These are phyloP conservation scores for Ectemnius lituratus DNA, from an alignment of 2,888 invertebrate species.

Conservation along the genomic window DNA sequence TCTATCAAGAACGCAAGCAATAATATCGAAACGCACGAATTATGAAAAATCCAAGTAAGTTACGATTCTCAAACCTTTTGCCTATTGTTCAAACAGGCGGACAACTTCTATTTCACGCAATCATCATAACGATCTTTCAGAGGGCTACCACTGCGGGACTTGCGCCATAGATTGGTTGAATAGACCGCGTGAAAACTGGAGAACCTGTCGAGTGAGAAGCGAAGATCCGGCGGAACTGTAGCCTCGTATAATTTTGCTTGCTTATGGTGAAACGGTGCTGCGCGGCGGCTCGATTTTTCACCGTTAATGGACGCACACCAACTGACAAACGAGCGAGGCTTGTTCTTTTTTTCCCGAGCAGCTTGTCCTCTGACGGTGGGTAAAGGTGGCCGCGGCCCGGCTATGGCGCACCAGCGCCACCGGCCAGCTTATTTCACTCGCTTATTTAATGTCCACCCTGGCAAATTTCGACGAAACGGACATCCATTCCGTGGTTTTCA, in stretches of 20 bases:
- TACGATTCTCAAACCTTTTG: no score
- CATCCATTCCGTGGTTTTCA: conserved; percentile 9
- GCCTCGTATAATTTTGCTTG: conserved; percentile 74
- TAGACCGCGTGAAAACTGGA: no score
- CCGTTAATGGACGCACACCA: conserved; percentile 71
- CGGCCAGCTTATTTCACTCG: conserved; percentile 41
- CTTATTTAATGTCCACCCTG: conserved; percentile 54
- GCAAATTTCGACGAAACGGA: conserved; percentile 44
- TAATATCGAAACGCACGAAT: no score
- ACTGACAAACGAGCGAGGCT: conserved; percentile 70
- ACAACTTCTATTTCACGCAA: no score
- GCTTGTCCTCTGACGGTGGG: conserved; percentile 7
- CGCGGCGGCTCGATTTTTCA: conserved; percentile 75
- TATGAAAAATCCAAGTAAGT: no score
- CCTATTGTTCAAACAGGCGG: no score
- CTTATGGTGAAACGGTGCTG: conserved; percentile 73
- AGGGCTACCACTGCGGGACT: no score
- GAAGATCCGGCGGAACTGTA: conserved; percentile 27
- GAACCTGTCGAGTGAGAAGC: neutral
- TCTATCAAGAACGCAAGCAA: no score
- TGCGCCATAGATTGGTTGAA: no score
- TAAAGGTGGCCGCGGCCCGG: neutral
- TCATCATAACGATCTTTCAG: no score
- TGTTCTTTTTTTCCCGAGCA: conserved; percentile 41
- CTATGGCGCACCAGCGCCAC: neutral